Conservation (phyloP, 1,140 invertebrate genomes). For the Aricia agestis region DNA sequence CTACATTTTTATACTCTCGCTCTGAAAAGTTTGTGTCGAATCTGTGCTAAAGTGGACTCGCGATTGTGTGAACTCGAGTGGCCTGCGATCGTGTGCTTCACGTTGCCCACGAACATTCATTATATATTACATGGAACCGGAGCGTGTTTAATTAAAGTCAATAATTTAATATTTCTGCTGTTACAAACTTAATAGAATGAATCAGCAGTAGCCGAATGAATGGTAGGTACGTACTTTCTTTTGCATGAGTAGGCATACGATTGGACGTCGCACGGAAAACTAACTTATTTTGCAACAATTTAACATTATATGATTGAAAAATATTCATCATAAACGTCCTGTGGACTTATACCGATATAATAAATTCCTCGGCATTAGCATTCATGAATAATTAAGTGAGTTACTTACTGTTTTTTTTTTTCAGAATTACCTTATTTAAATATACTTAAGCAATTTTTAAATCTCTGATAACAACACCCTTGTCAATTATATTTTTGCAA, state of each 20-base stretch:
- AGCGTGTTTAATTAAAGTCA: conserved; percentile 58
- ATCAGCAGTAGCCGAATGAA: conserved; percentile 29
- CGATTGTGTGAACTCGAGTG: conserved; percentile 47
- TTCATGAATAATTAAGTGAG: background rate
- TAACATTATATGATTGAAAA: background rate
- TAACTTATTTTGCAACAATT: too few species aligned
- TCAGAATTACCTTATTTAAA: background rate
- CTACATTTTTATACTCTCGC: conserved; percentile 32
- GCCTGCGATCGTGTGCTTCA: conserved; percentile 59
- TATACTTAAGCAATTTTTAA: background rate
- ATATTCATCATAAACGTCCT: background rate
- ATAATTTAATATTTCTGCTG: conserved; percentile 48
- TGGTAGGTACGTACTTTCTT: conserved; percentile 44
- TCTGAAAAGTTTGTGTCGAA: conserved; percentile 38
- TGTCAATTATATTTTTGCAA: background rate
- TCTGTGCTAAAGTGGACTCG: conserved; percentile 37
- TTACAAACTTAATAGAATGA: conserved; percentile 36
- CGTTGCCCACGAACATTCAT: conserved; percentile 63
- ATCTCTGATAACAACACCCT: background rate
- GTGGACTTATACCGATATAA: background rate
- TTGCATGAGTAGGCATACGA: background rate
- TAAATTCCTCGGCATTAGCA: background rate
- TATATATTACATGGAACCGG: conserved; percentile 65
- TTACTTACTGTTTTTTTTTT: background rate
- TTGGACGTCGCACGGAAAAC: background rate